Percentiles rank a stretch among this genome's conserved stretches.
phyloP scores from a whole-genome alignment of 2,113 vertebrate genomes.

The Chaenocephalus aceratus region DNA sequence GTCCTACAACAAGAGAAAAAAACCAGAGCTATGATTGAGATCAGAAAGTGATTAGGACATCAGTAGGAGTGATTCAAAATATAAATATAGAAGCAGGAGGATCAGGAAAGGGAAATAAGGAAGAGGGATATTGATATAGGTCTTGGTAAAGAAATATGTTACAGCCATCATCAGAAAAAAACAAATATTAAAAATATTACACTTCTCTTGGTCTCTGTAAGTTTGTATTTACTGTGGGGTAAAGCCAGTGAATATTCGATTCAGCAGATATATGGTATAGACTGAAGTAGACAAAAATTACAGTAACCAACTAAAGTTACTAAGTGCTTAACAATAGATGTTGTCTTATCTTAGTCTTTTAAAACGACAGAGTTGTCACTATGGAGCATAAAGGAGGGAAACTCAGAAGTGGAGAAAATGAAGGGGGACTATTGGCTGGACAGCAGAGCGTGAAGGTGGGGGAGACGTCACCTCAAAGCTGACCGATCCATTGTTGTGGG shows the following conservation, averaged over 20 bases:
- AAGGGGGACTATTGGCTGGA: background rate
- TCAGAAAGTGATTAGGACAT: background rate
- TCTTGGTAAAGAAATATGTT: background rate
- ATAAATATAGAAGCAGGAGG: background rate
- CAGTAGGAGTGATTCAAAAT: background rate
- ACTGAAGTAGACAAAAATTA: too few relatives aligned
- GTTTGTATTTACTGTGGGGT: too few relatives aligned
- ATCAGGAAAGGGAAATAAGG: background rate
- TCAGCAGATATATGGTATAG: too few relatives aligned
- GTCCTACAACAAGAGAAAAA: constrained; percentile 82
- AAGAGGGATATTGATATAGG: background rate
- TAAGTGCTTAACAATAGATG: background rate
- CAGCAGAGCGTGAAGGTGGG: background rate
- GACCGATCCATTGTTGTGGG: constrained; percentile 90
- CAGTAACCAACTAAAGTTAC: too few relatives aligned
- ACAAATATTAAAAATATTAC: too few relatives aligned
- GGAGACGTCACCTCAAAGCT: constrained; percentile 91
- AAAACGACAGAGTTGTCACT: background rate
- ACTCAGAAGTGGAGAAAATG: background rate
- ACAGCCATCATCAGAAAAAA: background rate
- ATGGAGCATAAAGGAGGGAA: background rate
- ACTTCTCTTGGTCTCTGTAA: too few relatives aligned
- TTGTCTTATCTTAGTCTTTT: background rate
- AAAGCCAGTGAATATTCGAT: too few relatives aligned
- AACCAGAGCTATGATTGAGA: background rate